Conservation (phyloP, 1,140 invertebrate species). For the Diabrotica undecimpunctata region DNA sequence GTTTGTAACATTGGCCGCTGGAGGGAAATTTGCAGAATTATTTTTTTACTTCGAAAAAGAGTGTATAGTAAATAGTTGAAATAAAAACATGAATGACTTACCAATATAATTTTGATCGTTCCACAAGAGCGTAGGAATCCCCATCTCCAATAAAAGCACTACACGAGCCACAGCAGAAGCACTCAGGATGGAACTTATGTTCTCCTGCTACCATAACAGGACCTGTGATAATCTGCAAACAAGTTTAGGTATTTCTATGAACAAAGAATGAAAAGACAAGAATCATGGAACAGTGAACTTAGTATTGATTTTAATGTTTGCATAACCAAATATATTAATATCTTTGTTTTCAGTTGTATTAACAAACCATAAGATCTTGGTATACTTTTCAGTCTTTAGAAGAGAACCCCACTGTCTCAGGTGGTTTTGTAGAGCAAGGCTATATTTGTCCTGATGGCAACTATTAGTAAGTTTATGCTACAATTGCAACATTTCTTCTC, state of each 20-base stretch:
- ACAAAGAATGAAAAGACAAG: too few relatives aligned
- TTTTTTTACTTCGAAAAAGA: neutral
- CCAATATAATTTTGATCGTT: constrained; percentile 85
- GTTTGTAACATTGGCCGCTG: constrained; percentile 63
- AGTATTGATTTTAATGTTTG: too few relatives aligned
- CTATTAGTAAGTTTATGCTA: too few relatives aligned
- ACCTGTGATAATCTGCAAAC: constrained; percentile 72
- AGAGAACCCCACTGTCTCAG: too few relatives aligned
- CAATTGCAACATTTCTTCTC: too few relatives aligned
- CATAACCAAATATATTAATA: too few relatives aligned
- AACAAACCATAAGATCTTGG: too few relatives aligned
- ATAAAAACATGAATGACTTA: constrained; percentile 43
- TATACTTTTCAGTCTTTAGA: too few relatives aligned
- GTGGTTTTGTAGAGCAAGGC: too few relatives aligned
- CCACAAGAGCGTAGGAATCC: constrained; percentile 85
- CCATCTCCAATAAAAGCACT: constrained; percentile 85
- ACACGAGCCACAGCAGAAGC: constrained; percentile 83
- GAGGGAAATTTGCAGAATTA: constrained; percentile 11
- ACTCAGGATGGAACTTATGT: constrained; percentile 94
- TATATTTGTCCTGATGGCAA: too few relatives aligned
- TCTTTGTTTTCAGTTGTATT: too few relatives aligned
- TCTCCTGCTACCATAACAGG: constrained; percentile 93
- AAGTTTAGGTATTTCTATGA: constrained; percentile 3
- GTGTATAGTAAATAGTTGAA: neutral
- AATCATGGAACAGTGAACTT: too few relatives aligned